Evolutionary conservation across 2,797 vertebrate species (phyloP).

Genomic region (Sebastes reedi): DNA sequence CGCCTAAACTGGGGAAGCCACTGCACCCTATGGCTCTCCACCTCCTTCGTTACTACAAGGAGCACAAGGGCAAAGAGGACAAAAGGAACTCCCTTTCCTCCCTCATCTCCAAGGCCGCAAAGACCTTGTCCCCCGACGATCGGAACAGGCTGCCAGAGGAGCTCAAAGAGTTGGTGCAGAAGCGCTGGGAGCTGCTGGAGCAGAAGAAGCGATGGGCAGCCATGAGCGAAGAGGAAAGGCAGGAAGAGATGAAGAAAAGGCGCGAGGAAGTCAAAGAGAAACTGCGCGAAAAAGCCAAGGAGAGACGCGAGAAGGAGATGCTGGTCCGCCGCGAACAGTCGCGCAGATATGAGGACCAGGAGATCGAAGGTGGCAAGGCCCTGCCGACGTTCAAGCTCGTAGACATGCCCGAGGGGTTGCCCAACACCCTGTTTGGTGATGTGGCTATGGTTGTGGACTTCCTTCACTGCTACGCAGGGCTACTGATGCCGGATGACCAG

Average conservation of each 20-base stretch:
- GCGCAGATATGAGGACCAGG: slow-evolving; percentile 93
- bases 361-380: slow-evolving; percentile 84
- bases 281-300: slow-evolving; percentile 91
- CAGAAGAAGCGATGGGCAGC: slow-evolving; percentile 91
- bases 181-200: slow-evolving; percentile 93
- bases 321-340: slow-evolving; percentile 89
- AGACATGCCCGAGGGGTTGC: slow-evolving; percentile 95
- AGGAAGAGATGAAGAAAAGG: slow-evolving; percentile 90
- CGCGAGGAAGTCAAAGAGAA: slow-evolving; percentile 91
- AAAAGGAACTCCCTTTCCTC: slow-evolving; percentile 91
- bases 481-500: slow-evolving; percentile 94
- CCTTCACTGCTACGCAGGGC: slow-evolving; percentile 91
- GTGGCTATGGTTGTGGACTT: slow-evolving; percentile 97
- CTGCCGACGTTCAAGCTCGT: slow-evolving; percentile 91
- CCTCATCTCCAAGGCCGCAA: slow-evolving; percentile 91
- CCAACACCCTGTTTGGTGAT: slow-evolving; percentile 94
- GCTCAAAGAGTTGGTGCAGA: slow-evolving; percentile 88
- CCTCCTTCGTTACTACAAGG: slow-evolving; percentile 94
- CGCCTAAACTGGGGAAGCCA: slow-evolving; percentile 91
- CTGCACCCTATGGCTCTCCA: slow-evolving; percentile 93
- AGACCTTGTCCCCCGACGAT: slow-evolving; percentile 89
- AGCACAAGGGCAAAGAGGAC: slow-evolving; percentile 94
- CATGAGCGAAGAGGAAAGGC: slow-evolving; percentile 92
- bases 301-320: slow-evolving; percentile 92
- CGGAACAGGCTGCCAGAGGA: slow-evolving; percentile 92